Percentiles rank a stretch among this genome's conserved stretches.
Conservation (phyloP, 2,888 invertebrate genomes). For the Himalopsyche anomala region DNA sequence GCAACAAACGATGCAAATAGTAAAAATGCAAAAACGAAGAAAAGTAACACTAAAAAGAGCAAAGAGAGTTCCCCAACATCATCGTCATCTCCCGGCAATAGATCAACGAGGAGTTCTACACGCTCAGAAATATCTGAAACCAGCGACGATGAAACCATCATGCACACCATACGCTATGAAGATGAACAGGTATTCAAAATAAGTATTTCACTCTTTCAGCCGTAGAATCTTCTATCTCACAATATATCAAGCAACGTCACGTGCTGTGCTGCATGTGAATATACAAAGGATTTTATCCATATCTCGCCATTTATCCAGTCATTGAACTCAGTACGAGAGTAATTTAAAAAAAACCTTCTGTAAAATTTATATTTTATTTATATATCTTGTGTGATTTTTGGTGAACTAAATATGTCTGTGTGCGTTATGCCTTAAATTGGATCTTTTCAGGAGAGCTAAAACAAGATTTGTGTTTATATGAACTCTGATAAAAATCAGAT, state of each 20-base stretch:
- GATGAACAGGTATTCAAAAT: conserved; percentile 64
- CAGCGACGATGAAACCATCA: conserved; percentile 70
- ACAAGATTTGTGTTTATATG: too few relatives aligned
- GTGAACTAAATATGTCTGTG: too few relatives aligned
- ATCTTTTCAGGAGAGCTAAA: too few relatives aligned
- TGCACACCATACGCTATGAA: conserved; percentile 75
- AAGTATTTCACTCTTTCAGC: neutral
- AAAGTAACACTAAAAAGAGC: conserved; percentile 23
- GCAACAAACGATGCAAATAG: conserved; percentile 39
- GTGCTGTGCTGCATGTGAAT: neutral
- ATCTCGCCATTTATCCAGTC: neutral
- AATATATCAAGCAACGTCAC: neutral
- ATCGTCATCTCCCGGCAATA: conserved; percentile 11
- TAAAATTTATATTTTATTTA: too few relatives aligned
- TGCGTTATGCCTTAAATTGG: too few relatives aligned
- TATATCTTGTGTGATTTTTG: too few relatives aligned
- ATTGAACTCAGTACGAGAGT: too few relatives aligned
- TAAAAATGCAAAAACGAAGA: conserved; percentile 46
- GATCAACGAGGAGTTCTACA: neutral
- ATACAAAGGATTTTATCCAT: too few relatives aligned
- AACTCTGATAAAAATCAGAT: too few relatives aligned
- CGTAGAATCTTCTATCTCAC: neutral
- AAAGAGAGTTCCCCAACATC: neutral
- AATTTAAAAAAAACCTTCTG: too few relatives aligned
- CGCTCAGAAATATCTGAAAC: conserved; percentile 47